These are phyloP conservation scores for Acropternis orthonyx DNA, from an alignment of 2,797 vertebrate genomes.

Conservation along the genomic window DNA sequence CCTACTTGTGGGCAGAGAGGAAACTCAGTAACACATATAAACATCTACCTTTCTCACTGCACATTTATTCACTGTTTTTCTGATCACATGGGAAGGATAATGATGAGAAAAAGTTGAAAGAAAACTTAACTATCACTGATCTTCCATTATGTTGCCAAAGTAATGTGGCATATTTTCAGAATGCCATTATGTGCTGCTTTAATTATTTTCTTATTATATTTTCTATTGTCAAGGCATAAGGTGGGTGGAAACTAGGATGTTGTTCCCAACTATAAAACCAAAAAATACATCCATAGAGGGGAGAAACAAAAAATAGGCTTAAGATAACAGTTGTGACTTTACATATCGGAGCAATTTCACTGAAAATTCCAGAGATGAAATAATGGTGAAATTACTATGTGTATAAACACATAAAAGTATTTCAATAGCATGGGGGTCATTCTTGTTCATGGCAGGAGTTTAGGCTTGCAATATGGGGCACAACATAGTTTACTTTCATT, in stretches of 20 bases:
- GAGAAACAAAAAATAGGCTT: background rate
- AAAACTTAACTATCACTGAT: background rate
- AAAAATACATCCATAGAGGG: accelerated
- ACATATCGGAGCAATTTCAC: background rate
- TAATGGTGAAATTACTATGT: background rate
- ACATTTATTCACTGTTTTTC: background rate
- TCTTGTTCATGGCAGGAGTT: background rate
- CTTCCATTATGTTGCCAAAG: background rate
- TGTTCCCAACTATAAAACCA: background rate
- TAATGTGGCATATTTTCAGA: background rate
- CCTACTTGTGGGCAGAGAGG: background rate
- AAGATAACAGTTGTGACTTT: background rate
- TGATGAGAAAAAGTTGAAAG: background rate
- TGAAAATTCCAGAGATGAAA: background rate
- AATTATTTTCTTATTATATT: background rate
- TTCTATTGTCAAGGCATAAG: background rate
- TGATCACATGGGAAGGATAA: background rate
- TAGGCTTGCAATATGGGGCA: background rate
- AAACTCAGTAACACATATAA: background rate
- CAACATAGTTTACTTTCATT: background rate
- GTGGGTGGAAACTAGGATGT: background rate
- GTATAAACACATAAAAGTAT: background rate
- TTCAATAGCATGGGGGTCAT: background rate
- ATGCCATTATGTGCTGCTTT: background rate
- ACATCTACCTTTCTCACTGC: background rate